Evolutionary conservation across 2,113 vertebrate genomes (phyloP), one percentile per base, ranked within the genome.

Genomic region (Burhinus bistriatus): DNA sequence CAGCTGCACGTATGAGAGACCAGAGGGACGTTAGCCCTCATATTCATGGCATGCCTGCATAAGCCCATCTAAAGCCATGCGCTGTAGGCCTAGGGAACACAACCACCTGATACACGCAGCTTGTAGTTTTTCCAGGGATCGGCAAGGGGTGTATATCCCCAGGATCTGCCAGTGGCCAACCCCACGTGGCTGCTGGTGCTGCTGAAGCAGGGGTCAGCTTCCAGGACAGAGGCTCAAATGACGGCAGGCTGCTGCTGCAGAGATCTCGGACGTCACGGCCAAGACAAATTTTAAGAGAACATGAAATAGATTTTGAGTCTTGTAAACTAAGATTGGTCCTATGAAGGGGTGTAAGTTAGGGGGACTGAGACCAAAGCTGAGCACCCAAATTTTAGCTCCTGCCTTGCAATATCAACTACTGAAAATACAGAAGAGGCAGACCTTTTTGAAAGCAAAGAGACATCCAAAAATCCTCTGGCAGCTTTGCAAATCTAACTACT

Each of bases 201-300:
- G 66, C 70, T 79, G 83, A 34, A 75, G 80, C 17, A 29, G 26
- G 68, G 68, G 32, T 30, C 59, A 78, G 38, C 32, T 68, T 78
- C 77, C 52, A 68, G 69, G 40, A 44, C 59, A 52, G 92, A 73
- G 49, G 83, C 58, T 68, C 55, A 27, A 36, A 29, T 13, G 45
- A 25, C 59, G 38, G 80, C 83, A 91, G 45, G 65, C 65, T 44
- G 69, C 42, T 75, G 76, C 95, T 81, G 58, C 76, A 59, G 58
- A 42, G 55, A 44, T 59, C 75, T 83, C 1, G 0, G 71, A 27
- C 47, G 18, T 54, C 65, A 47, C 1, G 9, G 52, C 29, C 70
- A 65, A 55, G 52, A 30, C 1, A 0, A 7, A 17, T 76, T 70
- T 62, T 42, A 84, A 83, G 25, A 65, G 11, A 78, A 84, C 30